These are phyloP conservation scores for Coturnix japonica DNA, from an alignment of 2,113 vertebrate genomes.

Conservation along the genomic window DNA sequence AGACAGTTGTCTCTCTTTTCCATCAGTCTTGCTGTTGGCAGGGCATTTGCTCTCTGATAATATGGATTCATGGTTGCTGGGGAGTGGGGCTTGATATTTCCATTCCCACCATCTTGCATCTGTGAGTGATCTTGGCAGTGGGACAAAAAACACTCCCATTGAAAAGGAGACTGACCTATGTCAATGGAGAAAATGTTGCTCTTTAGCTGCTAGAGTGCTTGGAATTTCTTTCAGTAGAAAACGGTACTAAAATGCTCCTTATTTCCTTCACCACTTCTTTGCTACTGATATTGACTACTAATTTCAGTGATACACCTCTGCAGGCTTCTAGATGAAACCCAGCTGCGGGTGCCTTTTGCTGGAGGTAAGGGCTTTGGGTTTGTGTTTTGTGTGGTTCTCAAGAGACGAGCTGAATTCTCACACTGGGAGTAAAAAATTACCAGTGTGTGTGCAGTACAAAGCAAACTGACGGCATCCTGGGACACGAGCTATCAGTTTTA, in stretches of 20 bases:
- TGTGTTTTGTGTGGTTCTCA: neutral
- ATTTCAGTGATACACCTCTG: neutral
- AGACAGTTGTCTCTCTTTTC: neutral
- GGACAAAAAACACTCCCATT: neutral
- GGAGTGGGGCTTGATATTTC: neutral
- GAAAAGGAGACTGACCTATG: neutral
- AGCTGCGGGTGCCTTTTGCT: neutral
- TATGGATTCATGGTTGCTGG: neutral
- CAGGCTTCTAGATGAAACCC: neutral
- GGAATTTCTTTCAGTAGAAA: neutral
- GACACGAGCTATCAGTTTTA: neutral
- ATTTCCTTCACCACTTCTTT: neutral
- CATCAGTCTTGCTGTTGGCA: neutral
- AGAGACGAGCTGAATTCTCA: rapidly evolving
- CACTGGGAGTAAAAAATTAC: rapidly evolving
- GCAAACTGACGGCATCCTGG: neutral
- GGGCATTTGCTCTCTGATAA: rapidly evolving
- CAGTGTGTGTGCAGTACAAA: rapidly evolving
- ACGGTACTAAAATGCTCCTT: neutral
- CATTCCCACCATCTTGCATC: neutral
- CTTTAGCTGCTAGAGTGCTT: neutral
- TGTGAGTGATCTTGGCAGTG: neutral
- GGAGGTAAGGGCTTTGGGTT: neutral
- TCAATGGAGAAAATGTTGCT: neutral
- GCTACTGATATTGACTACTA: neutral